Conservation (phyloP, 2,888 invertebrate species). For the Coenonympha arcania region DNA sequence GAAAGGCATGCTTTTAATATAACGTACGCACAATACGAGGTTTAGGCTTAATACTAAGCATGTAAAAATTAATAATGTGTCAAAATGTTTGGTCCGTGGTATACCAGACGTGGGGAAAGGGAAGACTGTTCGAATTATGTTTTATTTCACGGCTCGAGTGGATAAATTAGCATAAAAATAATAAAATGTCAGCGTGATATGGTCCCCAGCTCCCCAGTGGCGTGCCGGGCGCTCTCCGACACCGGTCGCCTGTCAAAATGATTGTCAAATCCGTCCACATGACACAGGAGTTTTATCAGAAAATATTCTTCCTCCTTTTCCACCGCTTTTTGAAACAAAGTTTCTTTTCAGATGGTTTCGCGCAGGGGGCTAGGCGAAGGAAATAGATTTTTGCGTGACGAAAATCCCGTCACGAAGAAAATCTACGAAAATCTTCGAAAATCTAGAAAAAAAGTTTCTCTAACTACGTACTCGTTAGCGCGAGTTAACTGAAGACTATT, state of each 20-base stretch:
- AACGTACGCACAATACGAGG: too few species aligned
- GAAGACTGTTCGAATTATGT: slow-evolving; percentile 28
- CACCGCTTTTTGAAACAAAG: too few species aligned
- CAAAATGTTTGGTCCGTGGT: slow-evolving; percentile 19
- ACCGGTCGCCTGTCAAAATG: slow-evolving; percentile 49
- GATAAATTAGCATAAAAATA: slow-evolving; percentile 65
- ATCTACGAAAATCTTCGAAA: too few species aligned
- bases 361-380: too few species aligned
- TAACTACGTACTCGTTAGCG: too few species aligned
- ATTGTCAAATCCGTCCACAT: slow-evolving; percentile 46
- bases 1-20: too few species aligned
- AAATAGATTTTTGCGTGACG: too few species aligned
- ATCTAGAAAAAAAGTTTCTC: too few species aligned
- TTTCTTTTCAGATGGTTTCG: too few species aligned
- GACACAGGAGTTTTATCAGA: slow-evolving; percentile 32
- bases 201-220: slow-evolving; percentile 49
- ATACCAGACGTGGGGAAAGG: slow-evolving; percentile 20
- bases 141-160: slow-evolving; percentile 44
- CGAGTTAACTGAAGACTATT: too few species aligned
- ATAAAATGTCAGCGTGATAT: slow-evolving; percentile 55
- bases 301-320: slow-evolving; percentile 5
- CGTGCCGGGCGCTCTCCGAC: slow-evolving; percentile 35
- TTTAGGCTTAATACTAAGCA: too few species aligned
- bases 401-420: too few species aligned
- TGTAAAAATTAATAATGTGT: slow-evolving; percentile 11